Evolutionary conservation across 2,888 invertebrate species (phyloP), one percentile per base, ranked within the genome.

Genomic region (Phalera bucephala): DNA sequence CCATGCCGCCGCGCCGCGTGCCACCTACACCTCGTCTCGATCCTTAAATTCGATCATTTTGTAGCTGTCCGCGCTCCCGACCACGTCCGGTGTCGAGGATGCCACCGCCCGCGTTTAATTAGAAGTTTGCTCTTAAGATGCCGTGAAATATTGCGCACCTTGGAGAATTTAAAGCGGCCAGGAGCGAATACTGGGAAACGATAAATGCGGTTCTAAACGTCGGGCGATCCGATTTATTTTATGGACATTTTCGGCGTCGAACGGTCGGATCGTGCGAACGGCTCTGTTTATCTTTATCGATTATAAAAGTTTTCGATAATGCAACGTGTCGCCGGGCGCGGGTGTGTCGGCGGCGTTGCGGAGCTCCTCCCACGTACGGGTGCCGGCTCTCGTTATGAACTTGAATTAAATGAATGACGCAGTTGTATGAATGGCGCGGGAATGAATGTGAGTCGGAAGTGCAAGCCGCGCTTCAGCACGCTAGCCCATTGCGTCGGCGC

Each of bases 351-450:
- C 45, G 58, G 62, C 54, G 50, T 60, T 57, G 50, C 61, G 57
- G 65, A 67, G 69, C 67, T 60, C 67, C 75, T 73, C 81, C 81
- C 77, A 80, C 82, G 77, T 73, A 62, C 72, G 66, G 65, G 58
- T 54, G 67, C 45, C 64, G 59, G 69, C 64, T 74, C 69, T 73
- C 66, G 74, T 83, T 82, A 80, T 86, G 83, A 82, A 84, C 85
- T 87, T 85, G 84, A 84, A 86, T 85, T 80, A 81, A 81, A 81
- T 86, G 82, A 87, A 85, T 85, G 86, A 84, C 74, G 80, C 79
- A 72, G 73, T 84, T 84, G 80, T 84, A 81, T 87, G 86, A 87
- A 87, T 87, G 86, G 83, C 76, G 82, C 76, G 81, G 78, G 81
- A 80, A 79, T 84, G 84, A 82, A 82, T 84, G 82, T 66, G 82